Evolutionary conservation across 2,888 invertebrate species (phyloP).

Genomic region (Anthophora plumipes): DNA sequence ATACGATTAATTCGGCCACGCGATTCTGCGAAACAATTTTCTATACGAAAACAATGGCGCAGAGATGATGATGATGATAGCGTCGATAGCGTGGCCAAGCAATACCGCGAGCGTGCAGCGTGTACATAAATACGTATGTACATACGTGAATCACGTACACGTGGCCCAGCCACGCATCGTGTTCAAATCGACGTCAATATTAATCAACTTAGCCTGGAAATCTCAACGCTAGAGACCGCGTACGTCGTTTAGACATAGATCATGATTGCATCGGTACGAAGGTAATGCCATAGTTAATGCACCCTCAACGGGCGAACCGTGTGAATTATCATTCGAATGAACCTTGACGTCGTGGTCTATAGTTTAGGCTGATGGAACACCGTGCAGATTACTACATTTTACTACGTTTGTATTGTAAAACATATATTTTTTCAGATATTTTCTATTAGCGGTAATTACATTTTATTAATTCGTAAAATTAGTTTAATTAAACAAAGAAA

Average conservation of each 20-base stretch:
- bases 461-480: too few relatives aligned
- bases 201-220: conserved; percentile 55
- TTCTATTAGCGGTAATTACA: too few relatives aligned
- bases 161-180: conserved; percentile 11
- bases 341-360: not conserved
- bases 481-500: too few relatives aligned
- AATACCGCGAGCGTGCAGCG: conserved; percentile 37
- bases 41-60: conserved; percentile 23
- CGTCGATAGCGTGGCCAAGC: conserved; percentile 22
- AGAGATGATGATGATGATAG: not conserved
- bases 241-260: conserved; percentile 52
- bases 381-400: too few relatives aligned
- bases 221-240: conserved; percentile 33
- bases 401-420: too few relatives aligned
- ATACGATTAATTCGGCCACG: conserved; percentile 29
- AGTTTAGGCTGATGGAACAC: too few relatives aligned
- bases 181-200: conserved; percentile 56
- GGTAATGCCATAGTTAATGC: conserved; percentile 59
- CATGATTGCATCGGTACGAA: conserved; percentile 51
- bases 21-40: conserved; percentile 33
- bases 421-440: not conserved
- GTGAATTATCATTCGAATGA: conserved; percentile 52
- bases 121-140: too few relatives aligned
- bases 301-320: conserved; percentile 22
- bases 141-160: not conserved